A percentile compares a stretch with the other conserved stretches of the same genome.
Conservation (phyloP, 2,113 vertebrate species). For the Lepus timidus region DNA sequence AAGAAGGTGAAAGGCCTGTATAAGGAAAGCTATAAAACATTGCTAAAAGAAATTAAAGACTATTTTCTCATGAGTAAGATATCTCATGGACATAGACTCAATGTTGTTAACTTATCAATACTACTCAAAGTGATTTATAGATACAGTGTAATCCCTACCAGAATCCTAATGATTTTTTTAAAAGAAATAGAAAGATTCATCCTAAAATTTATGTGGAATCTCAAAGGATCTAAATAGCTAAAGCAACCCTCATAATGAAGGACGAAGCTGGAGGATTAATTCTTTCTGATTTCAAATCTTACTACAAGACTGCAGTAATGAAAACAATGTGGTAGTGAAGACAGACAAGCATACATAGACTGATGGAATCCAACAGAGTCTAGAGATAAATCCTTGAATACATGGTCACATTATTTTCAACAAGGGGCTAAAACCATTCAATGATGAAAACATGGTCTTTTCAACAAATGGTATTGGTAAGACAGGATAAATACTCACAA, state of each 20-base stretch:
- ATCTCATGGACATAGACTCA: background rate
- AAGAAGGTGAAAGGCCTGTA: background rate
- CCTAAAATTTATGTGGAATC: background rate
- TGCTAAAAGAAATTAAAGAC: background rate
- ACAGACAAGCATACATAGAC: background rate
- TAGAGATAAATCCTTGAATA: background rate
- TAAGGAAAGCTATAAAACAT: background rate
- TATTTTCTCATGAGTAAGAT: background rate
- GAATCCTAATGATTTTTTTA: background rate
- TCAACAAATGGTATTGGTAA: background rate
- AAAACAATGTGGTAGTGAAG: background rate
- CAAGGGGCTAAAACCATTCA: background rate
- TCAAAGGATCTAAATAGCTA: background rate
- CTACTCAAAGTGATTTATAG: background rate
- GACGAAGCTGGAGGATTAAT: background rate
- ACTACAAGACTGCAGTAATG: background rate
- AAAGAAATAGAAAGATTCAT: background rate
- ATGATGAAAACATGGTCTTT: background rate
- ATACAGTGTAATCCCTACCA: background rate
- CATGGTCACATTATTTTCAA: background rate
- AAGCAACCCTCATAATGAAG: background rate
- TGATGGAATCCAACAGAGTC: background rate
- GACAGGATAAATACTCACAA: background rate
- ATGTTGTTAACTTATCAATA: background rate
- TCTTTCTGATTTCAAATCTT: background rate